These are phyloP conservation scores for Leucophenga montana DNA, from an alignment of 2,888 invertebrate genomes.

Conservation along the genomic window DNA sequence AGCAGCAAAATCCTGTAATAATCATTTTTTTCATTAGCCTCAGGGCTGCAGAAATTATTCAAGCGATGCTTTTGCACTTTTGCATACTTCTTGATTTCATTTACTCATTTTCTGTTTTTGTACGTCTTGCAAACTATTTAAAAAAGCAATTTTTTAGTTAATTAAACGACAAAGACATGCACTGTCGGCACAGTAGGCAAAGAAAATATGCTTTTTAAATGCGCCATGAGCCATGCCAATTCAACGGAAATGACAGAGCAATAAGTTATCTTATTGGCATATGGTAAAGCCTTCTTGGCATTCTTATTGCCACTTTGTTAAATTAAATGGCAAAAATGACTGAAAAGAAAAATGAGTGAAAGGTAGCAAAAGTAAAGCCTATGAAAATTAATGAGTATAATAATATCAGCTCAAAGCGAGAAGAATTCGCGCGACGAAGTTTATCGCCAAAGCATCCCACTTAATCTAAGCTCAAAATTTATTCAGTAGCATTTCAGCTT, in stretches of 20 bases:
- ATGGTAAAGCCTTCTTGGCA: no score
- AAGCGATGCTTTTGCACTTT: neutral
- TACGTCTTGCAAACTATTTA: slow-evolving; percentile 46
- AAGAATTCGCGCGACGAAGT: no score
- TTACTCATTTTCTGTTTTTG: neutral
- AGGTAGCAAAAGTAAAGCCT: no score
- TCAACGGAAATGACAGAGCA: neutral
- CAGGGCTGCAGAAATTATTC: neutral
- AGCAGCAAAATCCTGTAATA: neutral
- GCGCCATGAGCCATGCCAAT: neutral
- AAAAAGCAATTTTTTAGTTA: slow-evolving; percentile 64
- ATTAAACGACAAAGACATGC: slow-evolving; percentile 64
- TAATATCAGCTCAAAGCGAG: no score
- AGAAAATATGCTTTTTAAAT: no score
- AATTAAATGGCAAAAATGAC: neutral
- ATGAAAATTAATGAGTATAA: no score
- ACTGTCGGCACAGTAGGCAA: slow-evolving; percentile 26
- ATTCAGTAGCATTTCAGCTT: no score
- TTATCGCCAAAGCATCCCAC: no score
- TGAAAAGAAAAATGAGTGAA: neutral
- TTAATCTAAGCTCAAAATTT: no score
- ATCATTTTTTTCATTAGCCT: neutral
- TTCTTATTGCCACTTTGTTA: no score
- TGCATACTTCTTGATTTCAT: neutral
- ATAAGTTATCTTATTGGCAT: neutral